phyloP scores from a whole-genome alignment of 2,113 vertebrate genomes.

The Prunella fulvescens region DNA sequence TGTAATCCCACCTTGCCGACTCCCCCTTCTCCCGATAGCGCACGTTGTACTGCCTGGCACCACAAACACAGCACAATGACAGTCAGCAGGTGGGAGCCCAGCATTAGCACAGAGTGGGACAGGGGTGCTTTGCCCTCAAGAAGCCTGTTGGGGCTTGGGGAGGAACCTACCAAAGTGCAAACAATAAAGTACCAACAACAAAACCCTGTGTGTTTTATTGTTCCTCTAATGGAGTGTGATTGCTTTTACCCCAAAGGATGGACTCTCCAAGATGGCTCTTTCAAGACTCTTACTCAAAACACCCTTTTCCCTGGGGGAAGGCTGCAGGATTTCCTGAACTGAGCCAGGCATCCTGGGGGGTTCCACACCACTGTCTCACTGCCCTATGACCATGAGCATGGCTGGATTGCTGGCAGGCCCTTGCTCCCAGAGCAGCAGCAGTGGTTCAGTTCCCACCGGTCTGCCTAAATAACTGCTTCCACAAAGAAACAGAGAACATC shows the following conservation, averaged over 20 bases:
- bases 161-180: background rate
- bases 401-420: fast-evolving
- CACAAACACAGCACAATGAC: background rate
- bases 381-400: fast-evolving
- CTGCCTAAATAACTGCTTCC: background rate
- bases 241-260: background rate
- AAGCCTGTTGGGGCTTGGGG: background rate
- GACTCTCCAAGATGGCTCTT: background rate
- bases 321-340: background rate
- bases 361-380: background rate
- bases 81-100: fast-evolving
- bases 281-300: background rate
- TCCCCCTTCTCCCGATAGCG: slow-evolving; percentile 95
- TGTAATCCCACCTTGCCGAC: slow-evolving; percentile 93
- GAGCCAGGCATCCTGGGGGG: fast-evolving
- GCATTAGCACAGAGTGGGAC: background rate
- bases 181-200: background rate
- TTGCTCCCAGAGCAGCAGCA: background rate
- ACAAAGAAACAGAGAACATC: background rate
- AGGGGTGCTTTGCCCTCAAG: background rate
- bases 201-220: background rate
- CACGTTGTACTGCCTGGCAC: slow-evolving; percentile 83
- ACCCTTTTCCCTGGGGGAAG: fast-evolving
- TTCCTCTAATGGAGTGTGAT: background rate
- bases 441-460: fast-evolving